phyloP scores from a whole-genome alignment of 2,797 vertebrate genomes.

The Lutra lutra region DNA sequence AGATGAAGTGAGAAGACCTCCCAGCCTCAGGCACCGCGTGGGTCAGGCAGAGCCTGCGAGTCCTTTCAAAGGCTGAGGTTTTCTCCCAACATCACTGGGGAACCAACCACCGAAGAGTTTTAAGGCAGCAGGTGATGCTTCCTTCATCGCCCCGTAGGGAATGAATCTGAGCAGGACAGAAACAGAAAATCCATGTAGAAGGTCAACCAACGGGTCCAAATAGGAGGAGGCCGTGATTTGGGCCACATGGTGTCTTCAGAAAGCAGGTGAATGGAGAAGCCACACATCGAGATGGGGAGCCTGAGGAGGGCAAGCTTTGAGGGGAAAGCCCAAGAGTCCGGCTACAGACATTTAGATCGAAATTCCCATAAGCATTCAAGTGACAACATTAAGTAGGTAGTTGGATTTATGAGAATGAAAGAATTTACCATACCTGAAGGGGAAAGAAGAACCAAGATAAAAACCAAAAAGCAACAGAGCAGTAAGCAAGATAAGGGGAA shows the following conservation, averaged over 20 bases:
- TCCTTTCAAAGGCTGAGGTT: neutral
- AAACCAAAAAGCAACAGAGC: neutral
- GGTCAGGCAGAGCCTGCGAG: too few relatives aligned
- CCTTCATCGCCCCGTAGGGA: neutral
- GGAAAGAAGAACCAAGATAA: neutral
- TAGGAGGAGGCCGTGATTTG: neutral
- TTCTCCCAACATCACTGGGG: neutral
- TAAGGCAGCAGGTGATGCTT: neutral
- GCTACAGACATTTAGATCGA: neutral
- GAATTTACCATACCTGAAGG: neutral
- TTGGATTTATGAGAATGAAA: neutral
- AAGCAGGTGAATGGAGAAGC: neutral
- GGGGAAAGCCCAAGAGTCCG: neutral
- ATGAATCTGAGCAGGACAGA: neutral
- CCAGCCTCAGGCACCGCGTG: neutral
- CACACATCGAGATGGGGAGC: neutral
- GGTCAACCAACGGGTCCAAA: neutral
- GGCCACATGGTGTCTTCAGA: neutral
- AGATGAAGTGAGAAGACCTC: neutral
- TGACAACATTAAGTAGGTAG: neutral
- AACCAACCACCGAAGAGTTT: neutral
- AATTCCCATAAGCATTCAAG: neutral
- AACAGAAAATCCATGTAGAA: neutral
- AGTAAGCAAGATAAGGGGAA: neutral
- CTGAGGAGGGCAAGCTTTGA: too few relatives aligned